These are phyloP conservation scores for Maniola jurtina DNA, from an alignment of 1,140 invertebrate genomes.

Conservation along the genomic window DNA sequence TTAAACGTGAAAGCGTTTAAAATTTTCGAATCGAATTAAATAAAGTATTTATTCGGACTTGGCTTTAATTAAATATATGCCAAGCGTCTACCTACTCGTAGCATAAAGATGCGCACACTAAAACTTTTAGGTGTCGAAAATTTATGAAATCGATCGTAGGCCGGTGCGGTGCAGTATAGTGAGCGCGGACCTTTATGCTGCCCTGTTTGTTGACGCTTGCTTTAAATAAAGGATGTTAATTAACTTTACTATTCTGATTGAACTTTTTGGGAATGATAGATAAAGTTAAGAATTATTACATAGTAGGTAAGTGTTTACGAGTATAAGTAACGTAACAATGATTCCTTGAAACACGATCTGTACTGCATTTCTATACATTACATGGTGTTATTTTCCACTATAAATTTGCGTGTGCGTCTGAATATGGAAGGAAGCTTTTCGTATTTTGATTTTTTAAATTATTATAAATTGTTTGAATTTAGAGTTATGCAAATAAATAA, in stretches of 20 bases:
- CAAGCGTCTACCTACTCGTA: neutral
- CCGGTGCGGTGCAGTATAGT: no score
- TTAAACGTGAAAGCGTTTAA: neutral
- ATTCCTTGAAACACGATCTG: constrained; percentile 43
- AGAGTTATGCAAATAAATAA: constrained; percentile 9
- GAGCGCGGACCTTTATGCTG: neutral
- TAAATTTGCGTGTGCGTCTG: neutral
- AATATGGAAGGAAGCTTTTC: neutral
- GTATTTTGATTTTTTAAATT: constrained; percentile 9
- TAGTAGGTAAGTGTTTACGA: constrained; percentile 23
- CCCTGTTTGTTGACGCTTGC: neutral
- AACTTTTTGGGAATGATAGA: constrained; percentile 19
- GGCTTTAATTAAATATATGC: neutral
- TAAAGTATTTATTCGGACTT: neutral
- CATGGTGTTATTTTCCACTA: constrained; percentile 22
- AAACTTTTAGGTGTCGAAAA: no score
- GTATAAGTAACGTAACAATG: constrained; percentile 29
- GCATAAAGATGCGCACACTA: neutral
- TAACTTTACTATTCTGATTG: constrained; percentile 20
- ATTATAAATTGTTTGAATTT: neutral
- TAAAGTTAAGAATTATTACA: constrained; percentile 17
- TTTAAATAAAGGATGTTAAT: constrained; percentile 7
- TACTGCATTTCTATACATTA: constrained; percentile 37
- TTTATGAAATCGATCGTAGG: neutral
- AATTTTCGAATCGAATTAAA: neutral